Percentiles rank a stretch among this genome's conserved stretches.
phyloP scores from a whole-genome alignment of 1,140 invertebrate genomes.

The Zaprionus inermis region DNA sequence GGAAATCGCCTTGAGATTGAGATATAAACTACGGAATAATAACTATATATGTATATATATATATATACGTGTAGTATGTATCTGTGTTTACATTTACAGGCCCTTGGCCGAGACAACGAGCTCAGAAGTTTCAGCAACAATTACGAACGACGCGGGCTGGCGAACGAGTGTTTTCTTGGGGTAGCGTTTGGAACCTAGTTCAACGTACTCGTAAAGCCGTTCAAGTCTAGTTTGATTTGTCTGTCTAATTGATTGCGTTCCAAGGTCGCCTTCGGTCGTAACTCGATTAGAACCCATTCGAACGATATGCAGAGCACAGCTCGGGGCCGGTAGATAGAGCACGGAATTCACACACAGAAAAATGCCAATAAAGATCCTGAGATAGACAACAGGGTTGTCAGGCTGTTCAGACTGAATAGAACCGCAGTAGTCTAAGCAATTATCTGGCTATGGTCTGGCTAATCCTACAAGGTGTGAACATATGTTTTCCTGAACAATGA shows the following conservation, averaged over 20 bases:
- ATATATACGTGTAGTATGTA: not conserved
- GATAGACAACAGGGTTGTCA: too few relatives aligned
- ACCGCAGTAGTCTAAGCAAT: too few relatives aligned
- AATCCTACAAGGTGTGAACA: too few relatives aligned
- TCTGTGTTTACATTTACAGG: not conserved
- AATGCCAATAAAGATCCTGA: too few relatives aligned
- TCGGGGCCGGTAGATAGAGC: not conserved
- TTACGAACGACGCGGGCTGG: not conserved
- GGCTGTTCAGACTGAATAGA: too few relatives aligned
- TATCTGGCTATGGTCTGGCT: too few relatives aligned
- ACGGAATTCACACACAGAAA: not conserved
- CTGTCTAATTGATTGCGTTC: constrained; percentile 14
- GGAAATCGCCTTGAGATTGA: constrained; percentile 34
- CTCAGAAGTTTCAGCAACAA: too few relatives aligned
- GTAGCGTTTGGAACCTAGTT: constrained; percentile 15
- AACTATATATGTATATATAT: not conserved
- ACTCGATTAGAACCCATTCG: constrained; percentile 7
- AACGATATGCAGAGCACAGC: not conserved
- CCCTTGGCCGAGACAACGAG: not conserved
- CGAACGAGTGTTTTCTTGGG: not conserved
- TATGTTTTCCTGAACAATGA: too few relatives aligned
- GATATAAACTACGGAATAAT: not conserved
- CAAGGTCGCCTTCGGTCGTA: constrained; percentile 24
- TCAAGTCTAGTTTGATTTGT: constrained; percentile 45
- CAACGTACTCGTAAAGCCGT: constrained; percentile 29